A percentile compares a stretch with the other conserved stretches of the same genome.
phyloP scores from a whole-genome alignment of 2,797 vertebrate genomes.

The Gymnoscopelus microlampas region DNA sequence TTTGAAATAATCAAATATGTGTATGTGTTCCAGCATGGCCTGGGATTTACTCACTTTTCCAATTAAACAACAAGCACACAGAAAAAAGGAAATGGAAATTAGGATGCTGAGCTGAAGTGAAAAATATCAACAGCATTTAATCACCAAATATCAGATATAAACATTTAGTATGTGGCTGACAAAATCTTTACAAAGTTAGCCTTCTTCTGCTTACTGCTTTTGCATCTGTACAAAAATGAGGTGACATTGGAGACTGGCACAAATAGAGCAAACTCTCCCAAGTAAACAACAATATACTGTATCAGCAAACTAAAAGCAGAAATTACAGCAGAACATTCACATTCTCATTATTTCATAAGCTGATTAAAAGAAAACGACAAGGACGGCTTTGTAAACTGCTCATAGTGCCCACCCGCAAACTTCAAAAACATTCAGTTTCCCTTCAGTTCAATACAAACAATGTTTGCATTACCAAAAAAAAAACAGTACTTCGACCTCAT shows the following conservation, averaged over 20 bases:
- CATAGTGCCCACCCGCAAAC: constrained; percentile 47
- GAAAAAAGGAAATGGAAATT: constrained; percentile 35
- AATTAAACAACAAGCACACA: not conserved
- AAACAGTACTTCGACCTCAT: constrained; percentile 34
- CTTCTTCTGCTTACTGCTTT: constrained; percentile 71
- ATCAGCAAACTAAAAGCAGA: constrained; percentile 68
- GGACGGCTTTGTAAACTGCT: constrained; percentile 55
- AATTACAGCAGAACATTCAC: constrained; percentile 61
- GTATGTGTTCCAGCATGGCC: too few relatives aligned
- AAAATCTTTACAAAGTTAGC: constrained; percentile 85
- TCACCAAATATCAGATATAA: constrained; percentile 84
- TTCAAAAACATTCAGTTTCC: constrained; percentile 60
- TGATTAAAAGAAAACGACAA: constrained; percentile 57
- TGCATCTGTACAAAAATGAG: constrained; percentile 83
- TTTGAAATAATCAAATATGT: too few relatives aligned
- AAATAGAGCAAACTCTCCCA: constrained; percentile 72
- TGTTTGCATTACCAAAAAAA: constrained; percentile 37
- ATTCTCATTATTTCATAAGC: constrained; percentile 61
- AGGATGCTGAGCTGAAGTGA: constrained; percentile 76
- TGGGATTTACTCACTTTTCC: too few relatives aligned
- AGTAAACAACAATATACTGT: constrained; percentile 70
- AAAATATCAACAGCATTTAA: constrained; percentile 89
- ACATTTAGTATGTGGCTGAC: constrained; percentile 83
- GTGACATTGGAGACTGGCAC: constrained; percentile 78
- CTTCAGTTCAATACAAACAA: constrained; percentile 44